phyloP scores from a whole-genome alignment of 2,797 vertebrate genomes.

The Myiothlypis chrysogaster region DNA sequence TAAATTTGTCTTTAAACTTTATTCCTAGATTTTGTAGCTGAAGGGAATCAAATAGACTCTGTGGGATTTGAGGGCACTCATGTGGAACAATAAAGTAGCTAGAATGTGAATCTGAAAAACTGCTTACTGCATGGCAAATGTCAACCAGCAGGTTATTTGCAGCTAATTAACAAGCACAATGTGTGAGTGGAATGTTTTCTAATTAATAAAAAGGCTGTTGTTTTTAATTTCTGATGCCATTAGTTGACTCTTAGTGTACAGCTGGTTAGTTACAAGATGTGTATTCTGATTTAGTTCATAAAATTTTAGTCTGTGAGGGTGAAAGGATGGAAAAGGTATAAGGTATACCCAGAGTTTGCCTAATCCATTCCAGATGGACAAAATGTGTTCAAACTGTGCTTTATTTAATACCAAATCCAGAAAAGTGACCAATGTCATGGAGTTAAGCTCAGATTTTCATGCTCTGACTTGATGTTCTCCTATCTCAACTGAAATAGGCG shows the following conservation, averaged over 20 bases:
- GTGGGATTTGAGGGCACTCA: constrained; percentile 1
- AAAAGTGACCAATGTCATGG: background rate
- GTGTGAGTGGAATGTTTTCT: constrained; percentile 11
- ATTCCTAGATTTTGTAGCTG: background rate
- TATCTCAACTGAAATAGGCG: background rate
- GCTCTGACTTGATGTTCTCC: background rate
- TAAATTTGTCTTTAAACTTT: background rate
- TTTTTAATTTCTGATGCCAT: background rate
- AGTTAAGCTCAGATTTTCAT: background rate
- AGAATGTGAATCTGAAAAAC: constrained; percentile 38
- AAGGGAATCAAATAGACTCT: background rate
- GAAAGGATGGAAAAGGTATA: constrained; percentile 2
- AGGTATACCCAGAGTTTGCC: background rate
- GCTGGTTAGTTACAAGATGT: background rate
- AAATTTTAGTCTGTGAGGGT: background rate
- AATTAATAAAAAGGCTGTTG: background rate
- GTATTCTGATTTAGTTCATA: background rate
- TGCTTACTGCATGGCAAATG: constrained; percentile 39
- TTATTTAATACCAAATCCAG: constrained; percentile 20
- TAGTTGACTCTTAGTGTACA: background rate
- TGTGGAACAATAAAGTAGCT: background rate
- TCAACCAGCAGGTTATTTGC: constrained; percentile 34
- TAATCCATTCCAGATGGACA: constrained; percentile 42
- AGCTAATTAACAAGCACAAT: constrained; percentile 30
- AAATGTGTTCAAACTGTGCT: background rate